These are phyloP conservation scores for Pemphigus obesinymphae DNA, from an alignment of 1,140 invertebrate genomes.

Conservation along the genomic window DNA sequence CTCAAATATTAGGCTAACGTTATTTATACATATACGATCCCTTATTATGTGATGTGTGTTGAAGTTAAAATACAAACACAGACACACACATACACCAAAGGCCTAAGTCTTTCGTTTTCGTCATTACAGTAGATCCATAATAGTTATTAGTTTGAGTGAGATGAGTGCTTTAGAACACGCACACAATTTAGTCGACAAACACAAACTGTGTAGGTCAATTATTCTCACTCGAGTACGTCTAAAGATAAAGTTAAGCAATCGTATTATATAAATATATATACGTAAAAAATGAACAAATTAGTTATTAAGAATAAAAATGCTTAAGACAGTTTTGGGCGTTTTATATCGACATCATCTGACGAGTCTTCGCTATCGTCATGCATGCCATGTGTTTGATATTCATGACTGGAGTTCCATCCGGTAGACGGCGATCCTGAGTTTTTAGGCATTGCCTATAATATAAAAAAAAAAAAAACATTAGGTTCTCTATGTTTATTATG, in stretches of 20 bases:
- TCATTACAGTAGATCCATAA: constrained; percentile 39
- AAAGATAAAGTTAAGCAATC: constrained; percentile 29
- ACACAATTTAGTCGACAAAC: not conserved
- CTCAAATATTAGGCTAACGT: constrained; percentile 21
- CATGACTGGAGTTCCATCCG: constrained; percentile 34
- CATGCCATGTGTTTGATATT: constrained; percentile 33
- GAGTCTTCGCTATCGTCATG: constrained; percentile 32
- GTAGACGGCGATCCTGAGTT: constrained; percentile 34
- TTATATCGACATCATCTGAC: constrained; percentile 25
- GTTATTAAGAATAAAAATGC: constrained; percentile 29
- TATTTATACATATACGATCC: constrained; percentile 16
- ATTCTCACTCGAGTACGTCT: not conserved
- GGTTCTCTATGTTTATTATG: too few relatives aligned
- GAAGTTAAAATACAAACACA: not conserved
- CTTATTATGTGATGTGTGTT: constrained; percentile 16
- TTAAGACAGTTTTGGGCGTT: constrained; percentile 39
- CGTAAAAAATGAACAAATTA: constrained; percentile 33
- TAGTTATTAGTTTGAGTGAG: constrained; percentile 29
- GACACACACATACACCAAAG: not conserved
- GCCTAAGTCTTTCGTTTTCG: constrained; percentile 23
- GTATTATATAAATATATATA: not conserved
- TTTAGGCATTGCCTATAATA: constrained; percentile 23
- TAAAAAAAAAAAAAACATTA: not conserved
- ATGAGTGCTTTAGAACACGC: not conserved
- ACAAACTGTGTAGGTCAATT: not conserved